phyloP scores from a whole-genome alignment of 2,888 invertebrate species.

The Oligia fasciuncula region DNA sequence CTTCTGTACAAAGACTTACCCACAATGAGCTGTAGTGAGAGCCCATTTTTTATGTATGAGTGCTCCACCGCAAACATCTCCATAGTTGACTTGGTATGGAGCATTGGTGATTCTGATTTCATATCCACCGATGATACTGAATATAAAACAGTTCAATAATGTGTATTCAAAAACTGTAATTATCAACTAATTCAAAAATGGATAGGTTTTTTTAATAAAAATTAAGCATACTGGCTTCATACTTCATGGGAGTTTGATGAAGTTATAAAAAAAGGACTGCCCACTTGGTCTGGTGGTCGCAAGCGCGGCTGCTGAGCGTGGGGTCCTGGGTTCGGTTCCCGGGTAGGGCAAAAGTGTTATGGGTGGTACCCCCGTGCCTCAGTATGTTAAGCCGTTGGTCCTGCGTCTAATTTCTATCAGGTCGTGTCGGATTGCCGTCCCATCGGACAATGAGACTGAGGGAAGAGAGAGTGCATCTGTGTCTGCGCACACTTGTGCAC shows the following conservation, averaged over 20 bases:
- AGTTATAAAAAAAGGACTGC: not conserved
- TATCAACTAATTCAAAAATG: no score
- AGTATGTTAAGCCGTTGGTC: not conserved
- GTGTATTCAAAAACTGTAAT: not conserved
- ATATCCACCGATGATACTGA: conserved; percentile 80
- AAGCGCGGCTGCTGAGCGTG: no score
- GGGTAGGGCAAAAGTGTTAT: no score
- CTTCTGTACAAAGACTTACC: conserved; percentile 69
- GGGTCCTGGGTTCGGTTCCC: no score
- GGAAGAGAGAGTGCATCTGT: not conserved
- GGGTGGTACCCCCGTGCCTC: no score
- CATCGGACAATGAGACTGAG: not conserved
- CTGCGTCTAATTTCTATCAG: not conserved
- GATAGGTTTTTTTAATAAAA: no score
- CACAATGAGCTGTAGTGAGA: conserved; percentile 83
- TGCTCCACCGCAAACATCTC: conserved; percentile 81
- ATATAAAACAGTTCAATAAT: not conserved
- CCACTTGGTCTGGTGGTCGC: no score
- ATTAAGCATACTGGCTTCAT: no score
- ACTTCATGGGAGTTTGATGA: not conserved
- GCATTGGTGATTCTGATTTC: conserved; percentile 74
- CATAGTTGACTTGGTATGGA: conserved; percentile 82
- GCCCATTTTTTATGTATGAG: conserved; percentile 78
- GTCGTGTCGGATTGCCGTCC: not conserved
- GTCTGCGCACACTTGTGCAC: not conserved